Percentiles rank a stretch among this genome's conserved stretches.
These are phyloP conservation scores for Heterohyrax brucei DNA, from an alignment of 2,797 vertebrate genomes.

Conservation along the genomic window DNA sequence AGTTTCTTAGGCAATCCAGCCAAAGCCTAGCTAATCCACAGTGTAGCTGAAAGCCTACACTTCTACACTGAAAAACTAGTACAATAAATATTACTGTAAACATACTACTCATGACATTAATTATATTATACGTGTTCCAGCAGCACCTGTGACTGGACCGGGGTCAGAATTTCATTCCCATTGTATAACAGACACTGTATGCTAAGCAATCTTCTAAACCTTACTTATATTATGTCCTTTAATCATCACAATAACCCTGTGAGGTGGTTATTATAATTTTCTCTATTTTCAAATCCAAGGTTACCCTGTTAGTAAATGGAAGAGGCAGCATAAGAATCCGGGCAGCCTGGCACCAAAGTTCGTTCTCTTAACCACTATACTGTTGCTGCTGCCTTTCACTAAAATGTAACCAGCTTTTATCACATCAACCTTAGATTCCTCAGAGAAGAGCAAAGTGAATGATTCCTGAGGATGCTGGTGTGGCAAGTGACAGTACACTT, in stretches of 20 bases:
- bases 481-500: not conserved
- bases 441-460: not conserved
- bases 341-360: not conserved
- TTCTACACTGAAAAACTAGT: not conserved
- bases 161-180: not conserved
- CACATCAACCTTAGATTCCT: not conserved
- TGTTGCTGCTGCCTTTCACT: not conserved
- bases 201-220: not conserved
- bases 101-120: not conserved
- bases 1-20: not conserved
- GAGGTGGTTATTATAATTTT: not conserved
- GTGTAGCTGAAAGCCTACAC: not conserved
- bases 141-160: not conserved
- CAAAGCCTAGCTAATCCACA: not conserved
- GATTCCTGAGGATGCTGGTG: not conserved
- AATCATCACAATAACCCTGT: not conserved
- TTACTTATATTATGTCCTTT: not conserved
- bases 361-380: not conserved
- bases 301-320: not conserved
- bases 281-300: not conserved
- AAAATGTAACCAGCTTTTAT: not conserved
- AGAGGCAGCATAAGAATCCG: not conserved
- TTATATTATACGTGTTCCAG: not conserved
- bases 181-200: not conserved
- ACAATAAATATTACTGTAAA: not conserved